These are phyloP conservation scores for Hemibagrus guttatus DNA, from an alignment of 2,797 vertebrate species.

Conservation along the genomic window DNA sequence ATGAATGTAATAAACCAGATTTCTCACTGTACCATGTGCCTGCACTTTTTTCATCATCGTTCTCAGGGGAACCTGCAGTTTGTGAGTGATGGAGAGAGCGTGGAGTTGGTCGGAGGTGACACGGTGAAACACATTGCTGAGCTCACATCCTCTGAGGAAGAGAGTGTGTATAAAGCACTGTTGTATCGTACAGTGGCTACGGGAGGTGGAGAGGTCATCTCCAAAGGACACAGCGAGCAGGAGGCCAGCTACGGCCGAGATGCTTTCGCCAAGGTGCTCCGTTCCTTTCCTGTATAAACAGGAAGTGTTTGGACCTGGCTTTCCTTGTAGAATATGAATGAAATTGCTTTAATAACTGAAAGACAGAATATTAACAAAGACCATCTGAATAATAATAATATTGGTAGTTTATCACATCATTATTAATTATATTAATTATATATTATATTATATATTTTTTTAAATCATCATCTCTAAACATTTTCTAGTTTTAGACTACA, in stretches of 20 bases:
- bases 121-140: slow-evolving; percentile 70
- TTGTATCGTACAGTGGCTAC: slow-evolving; percentile 87
- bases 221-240: slow-evolving; percentile 81
- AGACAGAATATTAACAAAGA: neutral
- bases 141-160: slow-evolving; percentile 71
- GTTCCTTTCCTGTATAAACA: neutral
- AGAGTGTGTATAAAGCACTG: slow-evolving; percentile 70
- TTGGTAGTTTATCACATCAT: neutral
- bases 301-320: neutral
- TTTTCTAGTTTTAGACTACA: neutral
- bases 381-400: neutral
- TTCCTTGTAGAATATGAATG: neutral
- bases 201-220: slow-evolving; percentile 86
- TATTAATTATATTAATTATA: too few relatives aligned
- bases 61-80: slow-evolving; percentile 84
- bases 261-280: slow-evolving; percentile 85
- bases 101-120: slow-evolving; percentile 62
- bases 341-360: neutral
- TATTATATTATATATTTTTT: too few relatives aligned
- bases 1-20: neutral
- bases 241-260: slow-evolving; percentile 86
- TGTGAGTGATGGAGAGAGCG: slow-evolving; percentile 68
- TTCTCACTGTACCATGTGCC: neutral
- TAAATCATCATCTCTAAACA: neutral
- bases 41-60: neutral